Evolutionary conservation across 2,113 vertebrate species (phyloP).

Genomic region (Sylvietta virens): DNA sequence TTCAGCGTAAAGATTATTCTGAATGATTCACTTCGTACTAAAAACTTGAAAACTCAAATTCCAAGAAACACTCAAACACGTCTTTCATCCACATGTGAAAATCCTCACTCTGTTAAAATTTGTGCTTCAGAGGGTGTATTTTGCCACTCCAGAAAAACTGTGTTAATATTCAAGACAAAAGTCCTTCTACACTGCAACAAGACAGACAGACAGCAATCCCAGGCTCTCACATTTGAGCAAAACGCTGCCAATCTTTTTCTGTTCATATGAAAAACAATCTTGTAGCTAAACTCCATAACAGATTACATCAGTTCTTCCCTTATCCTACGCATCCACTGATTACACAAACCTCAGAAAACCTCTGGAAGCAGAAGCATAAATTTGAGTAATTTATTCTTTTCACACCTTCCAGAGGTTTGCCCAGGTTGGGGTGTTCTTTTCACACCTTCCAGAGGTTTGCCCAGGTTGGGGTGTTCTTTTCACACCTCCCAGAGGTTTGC

Average conservation of each 20-base stretch:
- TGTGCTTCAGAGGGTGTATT: not conserved
- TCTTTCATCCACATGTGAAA: not conserved
- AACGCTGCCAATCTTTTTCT: not conserved
- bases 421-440: too few species aligned
- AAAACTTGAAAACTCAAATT: not conserved
- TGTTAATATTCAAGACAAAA: not conserved
- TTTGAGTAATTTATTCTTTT: too few species aligned
- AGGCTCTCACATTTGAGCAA: not conserved
- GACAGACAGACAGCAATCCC: not conserved
- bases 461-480: too few species aligned
- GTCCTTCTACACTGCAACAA: too few species aligned
- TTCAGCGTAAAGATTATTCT: not conserved
- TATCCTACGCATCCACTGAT: not conserved
- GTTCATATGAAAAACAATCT: not conserved
- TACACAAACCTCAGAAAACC: too few species aligned
- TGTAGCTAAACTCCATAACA: not conserved
- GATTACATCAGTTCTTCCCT: not conserved
- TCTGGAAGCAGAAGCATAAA: too few species aligned
- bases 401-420: too few species aligned
- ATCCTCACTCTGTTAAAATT: not conserved
- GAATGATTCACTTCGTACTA: not conserved
- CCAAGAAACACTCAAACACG: not conserved
- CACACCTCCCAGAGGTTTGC: not conserved
- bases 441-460: too few species aligned
- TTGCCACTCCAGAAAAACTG: not conserved